These are phyloP conservation scores for Camelus bactrianus DNA, from an alignment of 2,113 vertebrate genomes.

Conservation along the genomic window DNA sequence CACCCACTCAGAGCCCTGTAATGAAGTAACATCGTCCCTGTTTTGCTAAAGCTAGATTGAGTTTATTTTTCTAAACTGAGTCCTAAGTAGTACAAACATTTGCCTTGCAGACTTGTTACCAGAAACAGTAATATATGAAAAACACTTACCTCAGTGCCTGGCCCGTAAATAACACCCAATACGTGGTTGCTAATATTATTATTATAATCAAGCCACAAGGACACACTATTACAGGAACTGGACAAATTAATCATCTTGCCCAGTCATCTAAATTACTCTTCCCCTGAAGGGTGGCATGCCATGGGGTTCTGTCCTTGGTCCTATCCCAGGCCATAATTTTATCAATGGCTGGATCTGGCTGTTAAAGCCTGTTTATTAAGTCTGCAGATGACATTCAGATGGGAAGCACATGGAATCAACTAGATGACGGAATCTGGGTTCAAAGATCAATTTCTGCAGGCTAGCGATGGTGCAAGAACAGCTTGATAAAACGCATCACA, in stretches of 20 bases:
- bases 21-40: not conserved
- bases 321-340: conserved; percentile 47
- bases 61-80: not conserved
- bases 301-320: conserved; percentile 56
- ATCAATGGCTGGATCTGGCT: conserved; percentile 44
- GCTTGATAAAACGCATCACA: not conserved
- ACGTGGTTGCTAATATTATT: not conserved
- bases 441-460: conserved; percentile 8
- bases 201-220: conserved; percentile 56
- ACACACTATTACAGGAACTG: not conserved
- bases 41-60: not conserved
- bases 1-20: not conserved
- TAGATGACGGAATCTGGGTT: not conserved
- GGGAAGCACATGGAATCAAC: not conserved
- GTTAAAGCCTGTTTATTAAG: conserved; percentile 41
- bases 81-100: conserved; percentile 29
- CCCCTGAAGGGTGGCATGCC: not conserved
- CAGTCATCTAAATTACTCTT: conserved; percentile 54
- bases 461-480: not conserved
- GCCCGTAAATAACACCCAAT: not conserved
- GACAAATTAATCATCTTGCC: conserved; percentile 34
- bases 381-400: conserved; percentile 30
- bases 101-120: not conserved
- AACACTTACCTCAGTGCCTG: not conserved
- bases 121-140: conserved; percentile 34